A percentile compares a stretch with the other conserved stretches of the same genome.
Evolutionary conservation across 2,888 invertebrate genomes (phyloP).

Genomic region (Diplazon laetatorius): DNA sequence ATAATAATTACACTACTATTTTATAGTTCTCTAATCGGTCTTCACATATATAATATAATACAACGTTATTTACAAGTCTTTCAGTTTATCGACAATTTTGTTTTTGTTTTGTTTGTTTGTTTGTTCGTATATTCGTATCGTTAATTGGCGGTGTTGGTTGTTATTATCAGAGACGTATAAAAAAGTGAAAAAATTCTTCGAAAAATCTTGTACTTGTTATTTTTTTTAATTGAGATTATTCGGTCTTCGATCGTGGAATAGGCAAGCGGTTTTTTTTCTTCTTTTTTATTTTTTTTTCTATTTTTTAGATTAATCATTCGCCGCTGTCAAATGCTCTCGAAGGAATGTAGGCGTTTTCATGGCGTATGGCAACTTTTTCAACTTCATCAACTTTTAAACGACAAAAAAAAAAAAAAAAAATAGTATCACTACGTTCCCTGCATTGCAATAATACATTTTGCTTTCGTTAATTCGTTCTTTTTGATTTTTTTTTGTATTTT

Average conservation of each 20-base stretch:
- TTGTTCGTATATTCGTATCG: slow-evolving; percentile 23
- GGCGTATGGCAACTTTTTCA: slow-evolving; percentile 57
- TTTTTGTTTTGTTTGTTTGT: slow-evolving; percentile 31
- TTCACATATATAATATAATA: slow-evolving; percentile 61
- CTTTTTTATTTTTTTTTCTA: too few relatives aligned
- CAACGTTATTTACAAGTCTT: slow-evolving; percentile 65
- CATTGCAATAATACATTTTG: slow-evolving; percentile 12
- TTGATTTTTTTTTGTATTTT: neutral
- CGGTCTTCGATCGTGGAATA: slow-evolving; percentile 18
- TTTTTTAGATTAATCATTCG: too few relatives aligned
- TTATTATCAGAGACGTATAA: slow-evolving; percentile 73
- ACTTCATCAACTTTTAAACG: slow-evolving; percentile 48
- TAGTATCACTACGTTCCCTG: slow-evolving; percentile 46
- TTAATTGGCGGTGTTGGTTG: slow-evolving; percentile 53
- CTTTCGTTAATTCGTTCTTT: too few relatives aligned
- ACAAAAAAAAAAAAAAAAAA: slow-evolving; percentile 51
- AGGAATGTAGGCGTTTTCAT: slow-evolving; percentile 57
- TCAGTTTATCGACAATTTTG: slow-evolving; percentile 40
- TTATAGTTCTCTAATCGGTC: slow-evolving; percentile 54
- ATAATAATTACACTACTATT: slow-evolving; percentile 65
- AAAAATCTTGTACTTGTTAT: slow-evolving; percentile 63
- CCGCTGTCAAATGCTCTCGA: slow-evolving; percentile 21
- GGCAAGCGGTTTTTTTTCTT: slow-evolving; percentile 16
- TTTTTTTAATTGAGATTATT: slow-evolving; percentile 64
- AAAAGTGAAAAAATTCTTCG: slow-evolving; percentile 72